Conservation (phyloP, 1,140 invertebrate species). For the Chrysomallon squamiferum region DNA sequence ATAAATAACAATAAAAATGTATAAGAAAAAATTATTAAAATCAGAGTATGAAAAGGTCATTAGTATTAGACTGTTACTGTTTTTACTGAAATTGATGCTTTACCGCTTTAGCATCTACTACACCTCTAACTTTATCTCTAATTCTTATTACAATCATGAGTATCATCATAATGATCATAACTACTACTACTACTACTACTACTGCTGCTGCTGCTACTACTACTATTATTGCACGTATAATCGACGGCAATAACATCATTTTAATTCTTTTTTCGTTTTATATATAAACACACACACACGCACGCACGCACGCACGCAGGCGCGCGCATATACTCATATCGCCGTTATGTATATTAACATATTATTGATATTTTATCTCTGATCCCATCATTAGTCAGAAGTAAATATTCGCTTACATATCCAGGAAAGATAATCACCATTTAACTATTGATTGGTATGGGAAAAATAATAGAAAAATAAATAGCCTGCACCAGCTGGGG, state of each 20-base stretch:
- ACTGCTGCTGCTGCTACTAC: slow-evolving; percentile 4
- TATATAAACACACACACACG: not conserved
- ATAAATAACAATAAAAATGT: too few relatives aligned
- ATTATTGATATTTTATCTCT: not conserved
- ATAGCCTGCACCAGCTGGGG: too few relatives aligned
- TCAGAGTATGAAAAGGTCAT: too few relatives aligned
- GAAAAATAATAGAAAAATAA: too few relatives aligned
- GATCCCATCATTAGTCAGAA: not conserved
- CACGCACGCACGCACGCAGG: slow-evolving; percentile 3
- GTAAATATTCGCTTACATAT: too few relatives aligned
- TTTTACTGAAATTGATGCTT: not conserved
- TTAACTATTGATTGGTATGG: too few relatives aligned
- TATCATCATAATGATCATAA: too few relatives aligned
- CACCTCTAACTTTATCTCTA: too few relatives aligned
- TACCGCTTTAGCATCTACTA: not conserved
- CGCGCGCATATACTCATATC: slow-evolving; percentile 1
- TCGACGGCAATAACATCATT: not conserved
- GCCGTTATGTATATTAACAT: not conserved
- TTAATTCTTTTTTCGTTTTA: not conserved
- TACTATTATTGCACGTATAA: not conserved
- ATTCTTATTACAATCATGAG: too few relatives aligned
- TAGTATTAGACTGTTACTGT: too few relatives aligned
- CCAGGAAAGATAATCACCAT: too few relatives aligned
- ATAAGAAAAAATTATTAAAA: too few relatives aligned
- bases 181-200: not conserved